Base-by-base conservation (phyloP, 2,797 vertebrate species). In the Emys orbicularis region DNA sequence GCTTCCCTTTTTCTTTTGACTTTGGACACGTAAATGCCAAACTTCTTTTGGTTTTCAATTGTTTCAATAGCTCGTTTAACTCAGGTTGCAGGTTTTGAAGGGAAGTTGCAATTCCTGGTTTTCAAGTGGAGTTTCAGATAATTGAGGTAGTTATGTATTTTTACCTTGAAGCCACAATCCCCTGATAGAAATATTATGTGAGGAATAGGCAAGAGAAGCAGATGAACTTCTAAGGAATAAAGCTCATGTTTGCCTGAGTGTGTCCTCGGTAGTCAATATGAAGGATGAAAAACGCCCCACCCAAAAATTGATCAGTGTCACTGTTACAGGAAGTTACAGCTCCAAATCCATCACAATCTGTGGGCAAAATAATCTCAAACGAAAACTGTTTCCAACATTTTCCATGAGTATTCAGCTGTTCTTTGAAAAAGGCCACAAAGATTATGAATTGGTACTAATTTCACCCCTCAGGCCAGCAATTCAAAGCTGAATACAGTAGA, bases 381-480 rank as follows among this genome's bases (percentile, higher is more conserved):
- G 87, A 16, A 47, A 82, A 34, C 12, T 54, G 44, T 80, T 68
- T 23, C 18, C 5, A 23, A 53, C 0, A 0, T 72, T 87, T 87
- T 65, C 76, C 89, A 0, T 85, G 86, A 81, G 59, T 50, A 88
- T 88, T 91, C 87, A 86, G 76, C 31, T 89, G 89, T 68, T 81
- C 41, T 84, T 90, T 81, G 83, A 79, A 91, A 87, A 90, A 82
- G 90, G 79, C 76, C 83, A 6, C 47, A 44, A 87, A 12, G 4
- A 1, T 74, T 87, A 12, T 90, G 94, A 87, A 31, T 93, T 90
- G 57, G 87, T 34, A 5, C 47, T 47, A 87, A 47, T 92, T 90
- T 87, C 82, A 56, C 86, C 92, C 53, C 84, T n/a, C 31, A 19
- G 92, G 96, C 86, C 90, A 83, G 61, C 81, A 86, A 83, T 86